phyloP scores from a whole-genome alignment of 2,113 vertebrate species.

The Sinosuthora webbiana region DNA sequence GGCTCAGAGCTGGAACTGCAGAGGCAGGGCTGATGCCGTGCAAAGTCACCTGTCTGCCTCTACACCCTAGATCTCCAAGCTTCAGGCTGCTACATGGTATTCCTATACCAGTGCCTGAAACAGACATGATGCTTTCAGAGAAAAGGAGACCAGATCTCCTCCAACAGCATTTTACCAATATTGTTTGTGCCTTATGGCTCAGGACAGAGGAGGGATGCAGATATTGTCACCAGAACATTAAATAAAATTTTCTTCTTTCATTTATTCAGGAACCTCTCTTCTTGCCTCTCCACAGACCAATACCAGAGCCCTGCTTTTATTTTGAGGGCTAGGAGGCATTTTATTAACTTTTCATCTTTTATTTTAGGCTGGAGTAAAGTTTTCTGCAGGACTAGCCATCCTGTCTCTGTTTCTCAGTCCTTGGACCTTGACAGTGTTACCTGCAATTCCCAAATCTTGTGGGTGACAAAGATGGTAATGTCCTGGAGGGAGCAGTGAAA shows the following conservation, averaged over 20 bases:
- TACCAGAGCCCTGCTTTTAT: not conserved
- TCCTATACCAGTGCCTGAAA: not conserved
- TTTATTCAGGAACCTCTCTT: not conserved
- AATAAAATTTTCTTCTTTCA: not conserved
- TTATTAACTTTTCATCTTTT: not conserved
- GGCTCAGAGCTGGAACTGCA: not conserved
- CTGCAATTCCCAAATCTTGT: not conserved
- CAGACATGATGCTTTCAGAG: not conserved
- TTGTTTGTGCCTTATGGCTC: not conserved
- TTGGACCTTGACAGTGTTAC: not conserved
- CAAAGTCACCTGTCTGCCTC: not conserved
- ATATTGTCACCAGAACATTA: not conserved
- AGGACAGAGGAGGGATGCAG: not conserved
- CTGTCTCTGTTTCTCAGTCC: not conserved
- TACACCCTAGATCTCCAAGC: rapidly evolving
- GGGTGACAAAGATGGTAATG: not conserved
- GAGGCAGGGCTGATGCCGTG: not conserved
- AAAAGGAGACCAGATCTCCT: not conserved
- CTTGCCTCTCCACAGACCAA: not conserved
- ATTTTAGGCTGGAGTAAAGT: not conserved
- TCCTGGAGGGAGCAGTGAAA: not conserved
- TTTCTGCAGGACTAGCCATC: not conserved
- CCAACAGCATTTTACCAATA: not conserved
- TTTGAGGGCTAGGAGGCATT: not conserved
- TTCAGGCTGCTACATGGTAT: not conserved